These are phyloP conservation scores for Crypturellus tataupa DNA, from an alignment of 2,797 vertebrate species.

Conservation along the genomic window DNA sequence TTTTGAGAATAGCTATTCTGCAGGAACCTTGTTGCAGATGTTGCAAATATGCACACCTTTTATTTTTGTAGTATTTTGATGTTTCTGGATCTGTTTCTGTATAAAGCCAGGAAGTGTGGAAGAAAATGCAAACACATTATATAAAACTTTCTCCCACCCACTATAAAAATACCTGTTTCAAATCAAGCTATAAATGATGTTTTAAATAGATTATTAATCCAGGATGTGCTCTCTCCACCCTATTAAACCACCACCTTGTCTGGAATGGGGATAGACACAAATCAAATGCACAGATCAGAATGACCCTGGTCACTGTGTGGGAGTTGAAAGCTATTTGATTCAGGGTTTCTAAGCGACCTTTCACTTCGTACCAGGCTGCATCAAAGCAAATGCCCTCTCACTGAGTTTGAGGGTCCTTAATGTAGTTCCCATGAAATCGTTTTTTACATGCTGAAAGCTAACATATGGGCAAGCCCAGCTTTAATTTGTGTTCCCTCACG, in stretches of 20 bases:
- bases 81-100: neutral
- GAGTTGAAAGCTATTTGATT: conserved; percentile 11
- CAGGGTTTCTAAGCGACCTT: conserved; percentile 10
- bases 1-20: neutral
- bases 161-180: neutral
- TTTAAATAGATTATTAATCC: neutral
- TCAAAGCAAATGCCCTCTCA: neutral
- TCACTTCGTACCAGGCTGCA: neutral
- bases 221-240: neutral
- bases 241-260: conserved; percentile 30
- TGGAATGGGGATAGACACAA: neutral
- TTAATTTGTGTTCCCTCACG: neutral
- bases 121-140: neutral
- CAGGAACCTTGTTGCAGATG: neutral
- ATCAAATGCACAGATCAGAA: neutral
- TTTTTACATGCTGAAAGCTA: neutral
- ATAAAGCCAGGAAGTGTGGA: neutral
- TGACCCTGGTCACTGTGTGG: neutral
- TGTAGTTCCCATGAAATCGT: neutral
- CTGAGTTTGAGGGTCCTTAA: neutral
- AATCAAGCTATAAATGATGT: conserved; percentile 1
- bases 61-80: neutral
- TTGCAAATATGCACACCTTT: neutral
- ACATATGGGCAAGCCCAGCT: neutral
- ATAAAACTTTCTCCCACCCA: neutral